phyloP scores from a whole-genome alignment of 2,888 invertebrate species.

The Dugesia japonica region DNA sequence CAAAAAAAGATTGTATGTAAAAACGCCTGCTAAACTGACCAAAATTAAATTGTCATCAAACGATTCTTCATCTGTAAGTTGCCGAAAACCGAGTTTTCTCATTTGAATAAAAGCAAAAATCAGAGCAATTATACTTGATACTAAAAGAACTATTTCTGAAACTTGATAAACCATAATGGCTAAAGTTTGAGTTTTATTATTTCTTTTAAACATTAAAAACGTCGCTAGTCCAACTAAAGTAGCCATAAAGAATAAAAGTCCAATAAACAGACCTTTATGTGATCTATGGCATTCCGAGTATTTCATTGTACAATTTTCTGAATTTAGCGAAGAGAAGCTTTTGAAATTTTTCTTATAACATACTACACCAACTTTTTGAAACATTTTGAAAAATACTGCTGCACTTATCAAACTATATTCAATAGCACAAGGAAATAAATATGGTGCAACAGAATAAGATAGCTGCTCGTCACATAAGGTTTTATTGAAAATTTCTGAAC shows the following conservation, averaged over 20 bases:
- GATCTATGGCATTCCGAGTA: conserved; percentile 31
- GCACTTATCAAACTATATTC: conserved; percentile 34
- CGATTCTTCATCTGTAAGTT: conserved; percentile 36
- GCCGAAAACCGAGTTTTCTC: not conserved
- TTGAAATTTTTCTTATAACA: not conserved
- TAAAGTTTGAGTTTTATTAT: not conserved
- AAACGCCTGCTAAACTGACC: conserved; percentile 78
- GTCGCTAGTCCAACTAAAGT: conserved; percentile 30
- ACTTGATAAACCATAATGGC: conserved; percentile 16
- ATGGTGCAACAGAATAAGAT: conserved; percentile 25
- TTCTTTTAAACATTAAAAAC: conserved; percentile 21
- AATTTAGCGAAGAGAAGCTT: not conserved
- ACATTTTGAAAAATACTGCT: conserved; percentile 32
- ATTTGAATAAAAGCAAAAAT: not conserved
- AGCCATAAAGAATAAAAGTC: conserved; percentile 28
- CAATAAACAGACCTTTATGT: conserved; percentile 33
- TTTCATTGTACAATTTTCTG: not conserved
- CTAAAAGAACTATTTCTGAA: not conserved
- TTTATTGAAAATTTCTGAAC: no score
- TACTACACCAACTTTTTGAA: conserved; percentile 28
- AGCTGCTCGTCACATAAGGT: not conserved
- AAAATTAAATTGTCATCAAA: conserved; percentile 62
- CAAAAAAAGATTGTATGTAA: conserved; percentile 52
- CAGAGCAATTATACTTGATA: not conserved
- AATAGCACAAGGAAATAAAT: conserved; percentile 33